Conservation (phyloP, 1,140 invertebrate species). For the Euwallacea similis region DNA sequence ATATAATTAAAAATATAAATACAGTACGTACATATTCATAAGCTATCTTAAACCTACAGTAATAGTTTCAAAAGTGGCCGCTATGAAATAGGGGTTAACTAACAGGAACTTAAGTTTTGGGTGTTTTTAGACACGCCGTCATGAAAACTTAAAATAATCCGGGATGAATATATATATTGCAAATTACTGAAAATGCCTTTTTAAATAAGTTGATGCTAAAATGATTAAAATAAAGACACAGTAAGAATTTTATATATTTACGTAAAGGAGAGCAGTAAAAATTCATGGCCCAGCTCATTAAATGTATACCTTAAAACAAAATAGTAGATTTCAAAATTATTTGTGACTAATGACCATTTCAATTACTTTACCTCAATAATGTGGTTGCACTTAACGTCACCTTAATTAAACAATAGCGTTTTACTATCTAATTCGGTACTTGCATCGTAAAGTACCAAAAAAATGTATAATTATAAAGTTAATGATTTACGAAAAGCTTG, state of each 20-base stretch:
- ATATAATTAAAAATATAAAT: constrained; percentile 52
- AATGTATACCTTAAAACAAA: too few relatives aligned
- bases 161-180: neutral
- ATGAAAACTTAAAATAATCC: too few relatives aligned
- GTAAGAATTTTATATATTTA: neutral
- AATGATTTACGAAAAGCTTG: neutral
- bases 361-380: neutral
- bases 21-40: constrained; percentile 42
- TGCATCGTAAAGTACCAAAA: neutral
- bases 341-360: too few relatives aligned
- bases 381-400: neutral
- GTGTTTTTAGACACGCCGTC: neutral
- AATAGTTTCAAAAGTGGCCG: constrained; percentile 42
- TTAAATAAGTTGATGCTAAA: constrained; percentile 15
- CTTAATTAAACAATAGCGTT: constrained; percentile 3
- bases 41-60: constrained; percentile 21
- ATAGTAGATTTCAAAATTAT: too few relatives aligned
- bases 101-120: constrained; percentile 47
- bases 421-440: constrained; percentile 1
- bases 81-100: constrained; percentile 36
- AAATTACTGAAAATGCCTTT: constrained; percentile 11
- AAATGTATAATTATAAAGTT: constrained; percentile 1
- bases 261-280: too few relatives aligned
- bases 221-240: constrained; percentile 24
- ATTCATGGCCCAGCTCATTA: too few relatives aligned